These are phyloP conservation scores for Girardinus metallicus DNA, from an alignment of 2,797 vertebrate species.

Conservation along the genomic window DNA sequence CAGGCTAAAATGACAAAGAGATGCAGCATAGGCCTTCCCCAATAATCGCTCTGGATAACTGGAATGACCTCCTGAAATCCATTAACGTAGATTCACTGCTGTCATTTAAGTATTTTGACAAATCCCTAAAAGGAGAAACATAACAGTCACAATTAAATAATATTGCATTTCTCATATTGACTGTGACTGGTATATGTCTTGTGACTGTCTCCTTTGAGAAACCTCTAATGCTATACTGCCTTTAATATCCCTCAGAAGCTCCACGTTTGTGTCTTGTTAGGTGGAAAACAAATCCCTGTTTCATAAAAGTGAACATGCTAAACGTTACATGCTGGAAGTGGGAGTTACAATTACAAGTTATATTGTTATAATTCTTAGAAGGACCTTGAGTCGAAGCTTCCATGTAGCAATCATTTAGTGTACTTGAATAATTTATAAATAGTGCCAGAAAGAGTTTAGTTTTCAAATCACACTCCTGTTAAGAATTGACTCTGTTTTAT, in stretches of 20 bases:
- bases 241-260: too few relatives aligned
- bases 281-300: background rate
- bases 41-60: too few relatives aligned
- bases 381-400: background rate
- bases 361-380: background rate
- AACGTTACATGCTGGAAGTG: background rate
- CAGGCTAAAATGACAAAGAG: too few relatives aligned
- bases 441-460: background rate
- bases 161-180: too few relatives aligned
- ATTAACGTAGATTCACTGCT: background rate
- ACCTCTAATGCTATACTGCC: too few relatives aligned
- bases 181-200: too few relatives aligned
- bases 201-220: too few relatives aligned
- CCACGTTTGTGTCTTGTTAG: too few relatives aligned
- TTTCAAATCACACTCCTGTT: background rate
- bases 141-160: background rate
- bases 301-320: background rate
- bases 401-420: background rate
- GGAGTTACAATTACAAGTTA: background rate
- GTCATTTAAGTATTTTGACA: background rate
- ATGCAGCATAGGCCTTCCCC: too few relatives aligned
- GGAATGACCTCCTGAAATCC: too few relatives aligned
- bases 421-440: background rate
- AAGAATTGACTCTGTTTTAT: slow-evolving; percentile 39
- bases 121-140: background rate